Evolutionary conservation across 2,888 invertebrate species (phyloP).

Genomic region (Tachina grossa): DNA sequence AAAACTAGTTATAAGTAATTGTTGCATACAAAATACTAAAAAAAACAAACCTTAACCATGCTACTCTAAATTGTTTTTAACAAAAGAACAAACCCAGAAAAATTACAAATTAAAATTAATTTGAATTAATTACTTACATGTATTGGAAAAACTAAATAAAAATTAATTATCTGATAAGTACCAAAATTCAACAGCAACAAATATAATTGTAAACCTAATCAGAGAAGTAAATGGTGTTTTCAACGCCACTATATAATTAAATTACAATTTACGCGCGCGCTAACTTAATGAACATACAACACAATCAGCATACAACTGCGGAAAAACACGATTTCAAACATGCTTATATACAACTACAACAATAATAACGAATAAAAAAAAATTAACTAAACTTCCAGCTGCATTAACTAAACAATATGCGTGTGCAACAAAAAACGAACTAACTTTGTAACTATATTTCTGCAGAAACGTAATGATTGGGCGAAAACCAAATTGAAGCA

Average conservation of each 20-base stretch:
- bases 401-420: slow-evolving; percentile 73
- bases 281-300: slow-evolving; percentile 67
- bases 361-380: slow-evolving; percentile 29
- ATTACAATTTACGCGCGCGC: slow-evolving; percentile 78
- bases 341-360: slow-evolving; percentile 37
- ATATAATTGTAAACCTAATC: slow-evolving; percentile 45
- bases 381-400: slow-evolving; percentile 60
- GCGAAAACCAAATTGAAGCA: slow-evolving; percentile 34
- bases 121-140: slow-evolving; percentile 68
- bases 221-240: slow-evolving; percentile 74
- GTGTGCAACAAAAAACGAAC: slow-evolving; percentile 75
- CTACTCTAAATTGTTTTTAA: background rate
- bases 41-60: background rate
- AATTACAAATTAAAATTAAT: slow-evolving; percentile 51
- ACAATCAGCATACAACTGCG: slow-evolving; percentile 61
- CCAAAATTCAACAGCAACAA: background rate
- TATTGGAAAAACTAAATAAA: slow-evolving; percentile 52
- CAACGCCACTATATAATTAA: slow-evolving; percentile 78
- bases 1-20: background rate
- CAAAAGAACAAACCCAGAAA: slow-evolving; percentile 39
- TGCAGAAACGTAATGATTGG: slow-evolving; percentile 51
- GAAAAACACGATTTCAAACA: slow-evolving; percentile 51
- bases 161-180: slow-evolving; percentile 63
- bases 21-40: background rate
- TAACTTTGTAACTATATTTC: slow-evolving; percentile 9